Evolutionary conservation across 2,113 vertebrate species (phyloP), one percentile per base, ranked within the genome.

Genomic region (Numida meleagris): DNA sequence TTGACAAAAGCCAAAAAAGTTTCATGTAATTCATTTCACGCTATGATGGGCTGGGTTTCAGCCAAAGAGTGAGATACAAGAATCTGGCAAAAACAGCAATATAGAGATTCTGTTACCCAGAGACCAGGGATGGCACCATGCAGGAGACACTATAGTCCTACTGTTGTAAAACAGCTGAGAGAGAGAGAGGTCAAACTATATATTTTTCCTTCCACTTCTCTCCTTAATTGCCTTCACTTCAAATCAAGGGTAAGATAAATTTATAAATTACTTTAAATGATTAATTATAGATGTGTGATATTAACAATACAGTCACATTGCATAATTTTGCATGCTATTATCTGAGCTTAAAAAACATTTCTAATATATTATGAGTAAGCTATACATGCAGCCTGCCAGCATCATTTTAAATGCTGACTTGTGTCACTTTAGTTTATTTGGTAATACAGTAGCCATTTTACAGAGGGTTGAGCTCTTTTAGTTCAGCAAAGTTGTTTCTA

Each of bases 201-300:
- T 95, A 86, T 97, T 97, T 96, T 96, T 95, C 77, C 88, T 94
- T 95, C 96, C 92, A 95, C 96, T 97, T 95, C 92, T 96, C 94
- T 97, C 92, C 71, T 95, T 97, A 97, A 98, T 97, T 97, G 93
- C 96, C 97, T 98, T 97, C 97, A 96, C 95, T 97, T 97, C 98
- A 97, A 97, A 98, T 98, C 95, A 97, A 97, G 97, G 97, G 97
- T 98, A 97, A 97, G 96, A 97, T 95, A 97, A 96, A 96, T 98
- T 97, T 97, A 96, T 96, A 97, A 97, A 96, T 97, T 96, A 97
- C 96, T 96, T 95, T 97, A 96, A 98, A 96, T 97, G 84, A 96
- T 97, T 97, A 97, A 97, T 97, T 97, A 94, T 96, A 96, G 91
- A 89, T 96, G 89, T 94, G 86, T 95, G 94, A 94, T 96, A 94